phyloP scores from a whole-genome alignment of 1,140 invertebrate genomes.

The Tetramorium alpestre region DNA sequence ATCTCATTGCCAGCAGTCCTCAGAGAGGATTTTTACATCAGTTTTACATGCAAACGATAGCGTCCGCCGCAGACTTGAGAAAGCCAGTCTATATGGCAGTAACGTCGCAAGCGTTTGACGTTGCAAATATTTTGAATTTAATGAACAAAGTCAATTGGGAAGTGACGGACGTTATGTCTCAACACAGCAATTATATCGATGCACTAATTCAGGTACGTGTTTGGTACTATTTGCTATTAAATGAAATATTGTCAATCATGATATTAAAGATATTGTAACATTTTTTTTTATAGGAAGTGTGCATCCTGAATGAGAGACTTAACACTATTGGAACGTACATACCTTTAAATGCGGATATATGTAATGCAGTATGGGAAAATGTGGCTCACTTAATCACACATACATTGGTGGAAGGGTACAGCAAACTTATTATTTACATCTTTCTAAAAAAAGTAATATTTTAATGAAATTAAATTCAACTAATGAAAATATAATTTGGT shows the following conservation, averaged over 20 bases:
- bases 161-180: slow-evolving; percentile 97
- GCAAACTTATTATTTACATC: not conserved
- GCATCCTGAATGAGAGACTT: slow-evolving; percentile 92
- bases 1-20: slow-evolving; percentile 87
- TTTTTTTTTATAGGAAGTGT: slow-evolving; percentile 88
- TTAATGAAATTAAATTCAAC: not conserved
- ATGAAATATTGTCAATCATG: not conserved
- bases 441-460: not conserved
- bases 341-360: slow-evolving; percentile 90
- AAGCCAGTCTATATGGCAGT: slow-evolving; percentile 95
- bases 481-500: not conserved
- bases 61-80: slow-evolving; percentile 90
- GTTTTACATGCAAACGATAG: slow-evolving; percentile 91
- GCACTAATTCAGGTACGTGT: slow-evolving; percentile 87
- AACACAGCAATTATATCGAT: slow-evolving; percentile 96
- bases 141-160: slow-evolving; percentile 99
- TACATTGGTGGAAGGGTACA: slow-evolving; percentile 96
- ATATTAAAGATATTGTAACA: not conserved
- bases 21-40: slow-evolving; percentile 87
- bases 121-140: slow-evolving; percentile 90
- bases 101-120: slow-evolving; percentile 92
- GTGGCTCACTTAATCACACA: slow-evolving; percentile 93
- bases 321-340: slow-evolving; percentile 89
- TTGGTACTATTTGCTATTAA: not conserved
- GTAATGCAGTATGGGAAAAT: slow-evolving; percentile 93